Base-by-base conservation (phyloP, 2,797 vertebrate genomes). In the Gymnopithys bicolor region DNA sequence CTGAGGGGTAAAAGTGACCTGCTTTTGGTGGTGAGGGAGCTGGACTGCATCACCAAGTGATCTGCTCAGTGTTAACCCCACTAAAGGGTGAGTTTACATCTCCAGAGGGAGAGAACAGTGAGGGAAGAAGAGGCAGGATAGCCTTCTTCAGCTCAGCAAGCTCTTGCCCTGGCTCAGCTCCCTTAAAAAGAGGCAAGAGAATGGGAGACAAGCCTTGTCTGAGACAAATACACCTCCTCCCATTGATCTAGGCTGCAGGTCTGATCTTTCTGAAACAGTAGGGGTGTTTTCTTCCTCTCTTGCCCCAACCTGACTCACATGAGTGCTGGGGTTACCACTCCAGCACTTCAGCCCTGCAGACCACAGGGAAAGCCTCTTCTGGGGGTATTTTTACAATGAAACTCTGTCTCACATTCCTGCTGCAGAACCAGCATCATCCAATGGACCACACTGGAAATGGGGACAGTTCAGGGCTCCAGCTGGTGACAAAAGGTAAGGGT, bases 1-100 rank as follows among this genome's bases (percentile, higher is more conserved):
- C 41, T 1, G 1, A 3, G 1, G 13, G 9, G 2, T 0, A 32
- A 28, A 73, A 19, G 19, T 25, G 17, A 67, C 3, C 7, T 52
- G 9, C 11, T 78, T n/a, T 13, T 27, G 16, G 21, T 53, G 17
- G 19, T n/a, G 45, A 79, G 39, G 2, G 2, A 88, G 30, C 9
- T 74, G 22, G 9, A 51, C 39, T 33, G 30, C 51, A 5, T 79
- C 13, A 58, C 13, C 23, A n/a, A 10, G 11, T 59, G 32, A 59
- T 63, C 18, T 59, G 39, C 10, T 70, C 27, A 58, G 32, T 3
- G 2, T 63, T 52, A 59, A 49, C 7, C 10, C 18, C 25, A 10
- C 1, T 1, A 73, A 73, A 67, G 23, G 8, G 19, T 6, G 11
- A 76, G 13, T 21, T 51, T 33, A 73, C 13, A 13, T 27, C 19